Conservation (phyloP, 2,797 vertebrate species). For the Pteropus rufus region DNA sequence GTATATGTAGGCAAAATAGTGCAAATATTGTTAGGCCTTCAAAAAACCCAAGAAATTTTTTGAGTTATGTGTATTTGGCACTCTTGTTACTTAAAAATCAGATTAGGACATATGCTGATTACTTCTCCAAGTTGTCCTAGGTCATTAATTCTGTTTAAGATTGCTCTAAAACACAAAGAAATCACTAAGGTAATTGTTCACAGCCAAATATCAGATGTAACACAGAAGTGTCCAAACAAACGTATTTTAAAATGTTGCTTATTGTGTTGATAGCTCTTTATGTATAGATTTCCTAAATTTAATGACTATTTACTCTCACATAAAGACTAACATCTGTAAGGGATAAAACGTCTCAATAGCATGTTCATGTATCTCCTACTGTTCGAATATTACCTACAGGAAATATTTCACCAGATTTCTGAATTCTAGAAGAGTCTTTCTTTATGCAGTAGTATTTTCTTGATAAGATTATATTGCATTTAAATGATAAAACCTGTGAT, state of each 20-base stretch:
- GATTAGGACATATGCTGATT: background rate
- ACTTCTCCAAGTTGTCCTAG: background rate
- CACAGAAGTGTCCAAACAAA: background rate
- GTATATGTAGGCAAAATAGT: too few species aligned
- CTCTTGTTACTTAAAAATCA: background rate
- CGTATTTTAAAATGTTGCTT: background rate
- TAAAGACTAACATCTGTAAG: background rate
- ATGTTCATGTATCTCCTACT: background rate
- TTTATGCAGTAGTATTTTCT: background rate
- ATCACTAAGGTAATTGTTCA: background rate
- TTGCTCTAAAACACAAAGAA: background rate
- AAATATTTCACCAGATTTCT: background rate
- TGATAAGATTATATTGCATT: background rate
- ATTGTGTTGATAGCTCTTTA: background rate
- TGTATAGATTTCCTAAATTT: background rate
- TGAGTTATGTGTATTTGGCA: background rate
- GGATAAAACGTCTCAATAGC: background rate
- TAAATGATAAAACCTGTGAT: conserved; percentile 45
- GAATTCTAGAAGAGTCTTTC: background rate
- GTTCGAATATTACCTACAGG: accelerated
- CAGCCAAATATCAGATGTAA: background rate
- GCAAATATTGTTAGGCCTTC: background rate
- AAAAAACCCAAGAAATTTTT: background rate
- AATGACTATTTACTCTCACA: background rate
- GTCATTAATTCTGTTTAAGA: background rate